Base-by-base conservation (phyloP, 2,888 invertebrate species). In the Leucophenga montana region DNA sequence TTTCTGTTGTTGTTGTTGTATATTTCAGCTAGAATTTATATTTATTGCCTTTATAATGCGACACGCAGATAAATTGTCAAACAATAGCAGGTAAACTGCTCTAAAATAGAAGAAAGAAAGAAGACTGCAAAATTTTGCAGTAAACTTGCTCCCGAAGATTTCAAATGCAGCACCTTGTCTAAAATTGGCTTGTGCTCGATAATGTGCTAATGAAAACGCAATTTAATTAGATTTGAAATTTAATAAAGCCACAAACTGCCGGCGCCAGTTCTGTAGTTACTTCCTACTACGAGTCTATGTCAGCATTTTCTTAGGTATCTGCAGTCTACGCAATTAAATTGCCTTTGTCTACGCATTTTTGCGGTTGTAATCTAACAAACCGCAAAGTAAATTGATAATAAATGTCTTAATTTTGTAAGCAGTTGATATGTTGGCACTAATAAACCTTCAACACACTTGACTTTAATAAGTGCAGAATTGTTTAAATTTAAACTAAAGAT, bases 41-140 rank as follows among this genome's bases (percentile, higher is more conserved):
- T 82, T 83, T 82, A 82, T 82, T 82, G 82, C 77, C 85, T 84
- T 84, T 82, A 79, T 83, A 78, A 83, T 83, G 75, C 77, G 44
- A n/a, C 44, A 68, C 71, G 75, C 78, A 78, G 83, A 77, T 70
- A 76, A 74, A 72, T 73, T 66, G 61, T 72, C 64, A 78, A 71
- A 67, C 73, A 69, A 64, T 44, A 44, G 72, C 75, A 74, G 75
- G 70, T 76, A 66, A 46, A 22, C 8, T 13, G 14, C 13, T 6
- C 5, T 16, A 50, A 11, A 39, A 39, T 39, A 39, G 1, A 5
- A 39, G 8, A 39, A 39, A 39, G 9, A 11, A 5, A 39, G 8
- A 39, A 39, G 11, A 5, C 39, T 11, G n/a, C n/a, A n/a, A n/a
- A n/a, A n/a, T n/a, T n/a, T 39, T 1, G 11, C 11, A 39, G 11